These are phyloP conservation scores for Philotrypesis tridentata DNA, from an alignment of 1,140 invertebrate genomes.

Conservation along the genomic window DNA sequence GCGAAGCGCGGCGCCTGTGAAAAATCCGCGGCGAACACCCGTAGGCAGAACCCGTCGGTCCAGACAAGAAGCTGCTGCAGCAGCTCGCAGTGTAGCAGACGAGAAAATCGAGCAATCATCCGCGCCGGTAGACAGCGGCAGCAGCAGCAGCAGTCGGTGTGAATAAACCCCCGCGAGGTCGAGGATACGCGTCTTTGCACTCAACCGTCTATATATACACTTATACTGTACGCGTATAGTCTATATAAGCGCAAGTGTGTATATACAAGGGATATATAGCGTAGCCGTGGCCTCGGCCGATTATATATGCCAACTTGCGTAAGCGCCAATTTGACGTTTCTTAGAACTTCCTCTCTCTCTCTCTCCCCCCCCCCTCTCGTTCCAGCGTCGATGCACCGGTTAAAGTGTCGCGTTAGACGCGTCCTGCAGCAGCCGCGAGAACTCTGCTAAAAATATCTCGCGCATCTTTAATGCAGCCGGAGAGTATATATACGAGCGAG, in stretches of 20 bases:
- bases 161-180: constrained; percentile 18
- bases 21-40: not conserved
- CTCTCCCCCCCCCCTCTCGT: no score
- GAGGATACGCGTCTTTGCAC: not conserved
- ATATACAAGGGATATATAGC: no score
- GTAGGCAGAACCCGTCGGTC: not conserved
- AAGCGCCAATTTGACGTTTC: not conserved
- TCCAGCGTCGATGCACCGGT: no score
- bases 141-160: not conserved
- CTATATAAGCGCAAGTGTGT: not conserved
- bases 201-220: not conserved
- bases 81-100: constrained; percentile 6
- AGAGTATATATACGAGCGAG: no score
- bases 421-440: not conserved
- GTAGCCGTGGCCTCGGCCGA: not conserved
- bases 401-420: no score
- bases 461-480: no score
- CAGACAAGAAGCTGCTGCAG: not conserved
- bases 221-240: not conserved
- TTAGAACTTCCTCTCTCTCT: not conserved
- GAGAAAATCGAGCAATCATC: constrained; percentile 35
- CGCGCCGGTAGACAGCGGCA: not conserved
- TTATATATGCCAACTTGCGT: not conserved
- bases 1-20: not conserved
- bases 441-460: not conserved